Percentiles rank a stretch among this genome's conserved stretches.
phyloP scores from a whole-genome alignment of 2,797 vertebrate species.

The Spheniscus humboldti region DNA sequence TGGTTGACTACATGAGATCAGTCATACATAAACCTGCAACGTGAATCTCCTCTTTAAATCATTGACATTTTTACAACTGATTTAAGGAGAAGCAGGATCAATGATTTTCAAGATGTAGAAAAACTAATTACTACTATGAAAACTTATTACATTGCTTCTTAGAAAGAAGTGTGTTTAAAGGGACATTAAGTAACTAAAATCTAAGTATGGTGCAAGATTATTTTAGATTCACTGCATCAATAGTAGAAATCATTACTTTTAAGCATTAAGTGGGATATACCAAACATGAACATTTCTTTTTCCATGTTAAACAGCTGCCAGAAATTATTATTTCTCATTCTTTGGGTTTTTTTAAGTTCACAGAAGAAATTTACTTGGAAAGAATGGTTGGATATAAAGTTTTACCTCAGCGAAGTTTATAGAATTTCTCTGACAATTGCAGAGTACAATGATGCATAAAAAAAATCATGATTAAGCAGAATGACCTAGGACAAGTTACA shows the following conservation, averaged over 20 bases:
- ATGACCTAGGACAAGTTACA: background rate
- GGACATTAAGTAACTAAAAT: background rate
- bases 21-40: background rate
- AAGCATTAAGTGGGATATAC: background rate
- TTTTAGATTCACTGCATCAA: background rate
- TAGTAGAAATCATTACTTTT: background rate
- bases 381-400: background rate
- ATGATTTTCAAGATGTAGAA: background rate
- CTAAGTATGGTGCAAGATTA: background rate
- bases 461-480: background rate
- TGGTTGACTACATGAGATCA: background rate
- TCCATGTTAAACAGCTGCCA: background rate
- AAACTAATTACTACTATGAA: background rate
- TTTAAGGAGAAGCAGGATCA: background rate
- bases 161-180: background rate
- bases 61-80: background rate
- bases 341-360: background rate
- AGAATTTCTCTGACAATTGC: background rate
- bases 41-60: background rate
- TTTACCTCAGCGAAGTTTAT: background rate
- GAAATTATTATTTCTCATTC: background rate
- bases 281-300: background rate
- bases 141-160: background rate
- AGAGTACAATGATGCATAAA: background rate
- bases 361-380: background rate